A percentile compares a stretch with the other conserved stretches of the same genome.
Evolutionary conservation across 2,888 invertebrate species (phyloP).

Genomic region (Heteromyza rotundicornis): DNA sequence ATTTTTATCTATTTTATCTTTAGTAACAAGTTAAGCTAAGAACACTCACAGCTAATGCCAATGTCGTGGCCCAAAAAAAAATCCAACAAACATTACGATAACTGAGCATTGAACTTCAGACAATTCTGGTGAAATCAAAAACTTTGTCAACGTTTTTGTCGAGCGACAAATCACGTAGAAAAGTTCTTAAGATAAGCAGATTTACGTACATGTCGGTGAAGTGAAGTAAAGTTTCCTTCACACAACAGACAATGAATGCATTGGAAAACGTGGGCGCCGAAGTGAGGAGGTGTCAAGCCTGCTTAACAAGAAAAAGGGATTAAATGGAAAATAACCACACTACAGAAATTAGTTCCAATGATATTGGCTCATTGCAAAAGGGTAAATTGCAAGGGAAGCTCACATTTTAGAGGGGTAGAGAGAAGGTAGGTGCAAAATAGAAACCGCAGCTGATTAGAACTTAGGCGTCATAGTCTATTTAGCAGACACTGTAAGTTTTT

Average conservation of each 20-base stretch:
- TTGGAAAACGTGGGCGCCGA: background rate
- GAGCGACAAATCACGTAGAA: constrained; percentile 54
- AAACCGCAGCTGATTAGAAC: background rate
- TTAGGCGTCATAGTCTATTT: background rate
- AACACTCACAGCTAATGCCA: too few relatives aligned
- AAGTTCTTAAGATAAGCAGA: constrained; percentile 54
- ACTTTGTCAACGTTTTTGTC: constrained; percentile 27
- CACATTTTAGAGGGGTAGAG: too few relatives aligned
- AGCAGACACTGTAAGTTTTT: too few relatives aligned
- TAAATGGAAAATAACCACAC: constrained; percentile 5
- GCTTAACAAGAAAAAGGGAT: constrained; percentile 9
- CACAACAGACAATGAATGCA: background rate
- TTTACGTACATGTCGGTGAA: too few relatives aligned
- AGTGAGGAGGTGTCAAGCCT: constrained; percentile 19
- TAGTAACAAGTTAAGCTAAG: too few relatives aligned
- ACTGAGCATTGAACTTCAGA: constrained; percentile 40
- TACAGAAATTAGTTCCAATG: background rate
- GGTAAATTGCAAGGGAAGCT: too few relatives aligned
- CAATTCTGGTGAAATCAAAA: background rate
- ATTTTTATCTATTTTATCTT: too few relatives aligned
- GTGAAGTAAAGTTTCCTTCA: constrained; percentile 33
- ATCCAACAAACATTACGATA: constrained; percentile 40
- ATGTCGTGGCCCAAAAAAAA: background rate
- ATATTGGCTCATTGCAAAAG: background rate
- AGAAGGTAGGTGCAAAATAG: too few relatives aligned